Conservation (phyloP, 2,113 vertebrate species). For the Tychaedon coryphoeus region DNA sequence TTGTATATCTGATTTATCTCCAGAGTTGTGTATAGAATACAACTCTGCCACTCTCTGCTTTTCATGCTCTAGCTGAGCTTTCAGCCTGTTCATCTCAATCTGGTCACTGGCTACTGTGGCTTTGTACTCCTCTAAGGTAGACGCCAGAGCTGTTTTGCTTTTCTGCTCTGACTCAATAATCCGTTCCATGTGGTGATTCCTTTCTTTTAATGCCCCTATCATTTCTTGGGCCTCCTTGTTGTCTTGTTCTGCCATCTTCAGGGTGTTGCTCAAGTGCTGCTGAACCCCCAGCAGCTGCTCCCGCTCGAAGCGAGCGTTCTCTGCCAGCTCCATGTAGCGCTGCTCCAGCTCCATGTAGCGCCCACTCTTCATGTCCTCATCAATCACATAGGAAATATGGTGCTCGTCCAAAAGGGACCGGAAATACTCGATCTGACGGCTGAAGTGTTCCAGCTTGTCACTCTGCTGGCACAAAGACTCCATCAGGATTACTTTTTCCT, state of each 20-base stretch:
- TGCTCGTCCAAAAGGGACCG: conserved; percentile 89
- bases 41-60: conserved; percentile 89
- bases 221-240: conserved; percentile 93
- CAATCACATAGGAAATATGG: conserved; percentile 83
- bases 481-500: conserved; percentile 94
- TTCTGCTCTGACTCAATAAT: conserved; percentile 89
- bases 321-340: conserved; percentile 87
- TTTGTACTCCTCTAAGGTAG: conserved; percentile 86
- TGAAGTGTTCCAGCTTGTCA: conserved; percentile 88
- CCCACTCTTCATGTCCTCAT: conserved; percentile 91
- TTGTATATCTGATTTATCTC: conserved; percentile 89
- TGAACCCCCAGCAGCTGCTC: conserved; percentile 94
- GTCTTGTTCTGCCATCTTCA: conserved; percentile 96
- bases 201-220: conserved; percentile 88
- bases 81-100: conserved; percentile 85
- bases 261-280: conserved; percentile 92
- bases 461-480: conserved; percentile 95
- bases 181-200: conserved; percentile 93
- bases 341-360: conserved; percentile 95
- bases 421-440: conserved; percentile 89
- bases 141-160: conserved; percentile 76
- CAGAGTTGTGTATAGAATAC: conserved; percentile 89
- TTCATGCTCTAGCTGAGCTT: conserved; percentile 89
- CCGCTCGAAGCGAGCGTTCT: conserved; percentile 89
- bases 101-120: conserved; percentile 83